These are phyloP conservation scores for Sarcophaga subvicina DNA, from an alignment of 2,888 invertebrate species.

Conservation along the genomic window DNA sequence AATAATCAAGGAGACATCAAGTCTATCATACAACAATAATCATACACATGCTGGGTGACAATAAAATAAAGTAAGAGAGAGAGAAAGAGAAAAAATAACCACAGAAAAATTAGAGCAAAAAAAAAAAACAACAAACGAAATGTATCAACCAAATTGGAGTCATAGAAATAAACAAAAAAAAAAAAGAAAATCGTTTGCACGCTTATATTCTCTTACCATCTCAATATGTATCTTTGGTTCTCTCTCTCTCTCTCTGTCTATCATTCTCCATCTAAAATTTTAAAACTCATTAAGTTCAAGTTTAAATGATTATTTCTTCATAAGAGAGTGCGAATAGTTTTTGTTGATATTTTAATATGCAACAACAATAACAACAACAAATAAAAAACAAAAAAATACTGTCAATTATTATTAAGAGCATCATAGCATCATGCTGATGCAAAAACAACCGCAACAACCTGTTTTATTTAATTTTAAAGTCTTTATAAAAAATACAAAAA, in stretches of 20 bases:
- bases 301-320: slow-evolving; percentile 28
- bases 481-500: no score
- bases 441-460: no score
- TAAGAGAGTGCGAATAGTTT: not conserved
- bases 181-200: not conserved
- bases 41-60: slow-evolving; percentile 14
- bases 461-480: no score
- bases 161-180: slow-evolving; percentile 34
- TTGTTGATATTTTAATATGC: not conserved
- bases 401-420: slow-evolving; percentile 37
- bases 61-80: not conserved
- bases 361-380: slow-evolving; percentile 20
- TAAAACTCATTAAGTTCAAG: slow-evolving; percentile 34
- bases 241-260: not conserved
- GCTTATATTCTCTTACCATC: no score
- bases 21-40: slow-evolving; percentile 42
- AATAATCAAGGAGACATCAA: slow-evolving; percentile 60
- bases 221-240: no score
- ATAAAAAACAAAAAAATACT: not conserved
- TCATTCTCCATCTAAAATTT: not conserved
- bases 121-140: slow-evolving; percentile 17
- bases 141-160: not conserved
- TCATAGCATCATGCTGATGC: not conserved
- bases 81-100: no score
- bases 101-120: not conserved